Conservation (phyloP, 2,888 invertebrate species). For the Villa cingulata region DNA sequence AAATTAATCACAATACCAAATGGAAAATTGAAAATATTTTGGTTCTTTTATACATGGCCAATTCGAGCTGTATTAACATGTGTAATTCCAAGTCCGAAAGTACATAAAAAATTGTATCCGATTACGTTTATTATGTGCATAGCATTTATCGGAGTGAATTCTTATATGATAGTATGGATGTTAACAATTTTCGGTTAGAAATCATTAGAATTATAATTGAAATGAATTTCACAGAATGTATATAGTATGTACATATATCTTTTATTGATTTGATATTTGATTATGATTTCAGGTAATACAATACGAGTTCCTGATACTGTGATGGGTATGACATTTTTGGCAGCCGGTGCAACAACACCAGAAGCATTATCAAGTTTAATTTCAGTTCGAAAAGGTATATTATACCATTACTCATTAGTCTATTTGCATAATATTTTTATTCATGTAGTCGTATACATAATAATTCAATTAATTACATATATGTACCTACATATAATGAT, state of each 20-base stretch:
- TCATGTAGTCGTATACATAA: no score
- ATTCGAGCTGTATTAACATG: slow-evolving; percentile 48
- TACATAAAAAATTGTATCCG: slow-evolving; percentile 50
- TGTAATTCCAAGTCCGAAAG: slow-evolving; percentile 58
- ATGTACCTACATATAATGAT: background rate
- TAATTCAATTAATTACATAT: no score
- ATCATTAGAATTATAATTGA: background rate
- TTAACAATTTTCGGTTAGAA: slow-evolving; percentile 66
- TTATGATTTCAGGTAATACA: slow-evolving; percentile 48
- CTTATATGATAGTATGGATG: slow-evolving; percentile 87
- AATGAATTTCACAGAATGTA: background rate
- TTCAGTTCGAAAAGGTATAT: slow-evolving; percentile 67
- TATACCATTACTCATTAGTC: background rate
- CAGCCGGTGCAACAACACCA: slow-evolving; percentile 81
- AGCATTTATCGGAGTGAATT: slow-evolving; percentile 69
- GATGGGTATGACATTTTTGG: slow-evolving; percentile 82
- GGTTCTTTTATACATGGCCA: slow-evolving; percentile 63
- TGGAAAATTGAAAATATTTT: slow-evolving; percentile 20
- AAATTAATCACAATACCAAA: background rate
- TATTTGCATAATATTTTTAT: background rate
- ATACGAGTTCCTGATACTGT: slow-evolving; percentile 73
- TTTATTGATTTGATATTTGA: background rate
- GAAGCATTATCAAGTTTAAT: slow-evolving; percentile 69
- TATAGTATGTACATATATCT: no score
- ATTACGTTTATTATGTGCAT: slow-evolving; percentile 75